Percentiles rank a stretch among this genome's conserved stretches.
Evolutionary conservation across 30 jellyfish, hydroid and myxozoan genomes (phyloP).

Genomic region (Catostylus mosaicus): DNA sequence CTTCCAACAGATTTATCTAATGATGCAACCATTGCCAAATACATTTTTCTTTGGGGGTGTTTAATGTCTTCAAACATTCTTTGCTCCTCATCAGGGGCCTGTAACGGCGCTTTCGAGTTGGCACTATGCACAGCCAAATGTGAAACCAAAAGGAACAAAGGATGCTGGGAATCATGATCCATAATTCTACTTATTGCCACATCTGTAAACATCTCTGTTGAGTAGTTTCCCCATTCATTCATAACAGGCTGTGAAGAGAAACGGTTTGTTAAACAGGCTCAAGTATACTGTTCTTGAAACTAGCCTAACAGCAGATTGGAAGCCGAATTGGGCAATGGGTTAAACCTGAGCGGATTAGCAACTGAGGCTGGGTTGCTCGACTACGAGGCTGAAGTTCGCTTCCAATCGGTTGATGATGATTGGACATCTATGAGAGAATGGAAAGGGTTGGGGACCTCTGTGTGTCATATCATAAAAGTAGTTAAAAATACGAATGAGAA

Average conservation of each 20-base stretch:
- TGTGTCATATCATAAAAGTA: no score
- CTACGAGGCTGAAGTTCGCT: no score
- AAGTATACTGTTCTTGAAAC: no score
- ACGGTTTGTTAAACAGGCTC: no score
- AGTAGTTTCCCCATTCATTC: slow-evolving; percentile 72
- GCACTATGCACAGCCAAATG: slow-evolving; percentile 82
- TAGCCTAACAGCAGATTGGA: no score
- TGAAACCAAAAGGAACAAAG: slow-evolving; percentile 66
- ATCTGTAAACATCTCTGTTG: slow-evolving; percentile 72
- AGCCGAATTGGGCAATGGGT: no score
- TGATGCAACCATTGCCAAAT: slow-evolving; percentile 69
- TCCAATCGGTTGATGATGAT: no score
- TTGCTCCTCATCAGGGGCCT: slow-evolving; percentile 73
- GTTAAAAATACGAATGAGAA: no score
- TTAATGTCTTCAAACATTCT: slow-evolving; percentile 32
- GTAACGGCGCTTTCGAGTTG: slow-evolving; percentile 63
- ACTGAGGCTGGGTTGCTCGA: no score
- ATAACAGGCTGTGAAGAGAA: slow-evolving; percentile 63
- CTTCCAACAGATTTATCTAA: slow-evolving; percentile 72
- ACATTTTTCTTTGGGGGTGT: slow-evolving; percentile 40
- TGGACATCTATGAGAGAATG: no score
- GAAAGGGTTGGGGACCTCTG: no score
- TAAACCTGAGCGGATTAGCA: no score
- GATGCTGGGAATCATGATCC: slow-evolving; percentile 51
- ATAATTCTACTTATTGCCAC: slow-evolving; percentile 49